phyloP scores from a whole-genome alignment of 2,797 vertebrate species.

The Manis pentadactyla region DNA sequence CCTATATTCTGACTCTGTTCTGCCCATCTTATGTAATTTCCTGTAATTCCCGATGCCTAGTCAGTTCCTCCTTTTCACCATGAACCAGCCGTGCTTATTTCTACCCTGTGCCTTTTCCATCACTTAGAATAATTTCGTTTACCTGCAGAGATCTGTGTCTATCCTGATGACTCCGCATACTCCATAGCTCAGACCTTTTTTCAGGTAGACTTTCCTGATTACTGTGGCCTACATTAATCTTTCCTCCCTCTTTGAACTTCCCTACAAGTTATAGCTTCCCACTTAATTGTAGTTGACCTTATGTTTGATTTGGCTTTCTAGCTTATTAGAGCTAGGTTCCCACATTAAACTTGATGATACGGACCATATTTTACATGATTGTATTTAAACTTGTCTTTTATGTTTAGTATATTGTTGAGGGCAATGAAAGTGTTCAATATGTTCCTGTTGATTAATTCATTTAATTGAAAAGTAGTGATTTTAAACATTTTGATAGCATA shows the following conservation, averaged over 20 bases:
- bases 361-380: background rate
- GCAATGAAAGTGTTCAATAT: background rate
- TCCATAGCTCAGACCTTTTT: background rate
- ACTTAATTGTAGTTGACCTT: conserved; percentile 24
- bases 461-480: conserved; percentile 29
- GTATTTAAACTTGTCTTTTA: background rate
- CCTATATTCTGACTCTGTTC: background rate
- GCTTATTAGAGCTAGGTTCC: background rate
- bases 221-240: background rate
- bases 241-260: conserved; percentile 23
- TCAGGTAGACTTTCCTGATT: background rate
- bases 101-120: background rate
- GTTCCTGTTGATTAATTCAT: conserved; percentile 29
- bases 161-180: background rate
- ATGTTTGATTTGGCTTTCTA: conserved; percentile 45
- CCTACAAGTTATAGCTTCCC: conserved; percentile 6
- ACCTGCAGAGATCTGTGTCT: background rate
- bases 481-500: conserved; percentile 37
- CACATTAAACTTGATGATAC: background rate
- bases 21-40: background rate
- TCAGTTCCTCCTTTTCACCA: background rate
- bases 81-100: background rate
- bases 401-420: background rate
- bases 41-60: background rate
- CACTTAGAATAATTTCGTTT: background rate